Percentiles rank a stretch among this genome's conserved stretches.
phyloP scores from a whole-genome alignment of 2,797 vertebrate genomes.

The Ptychobarbus kaznakovi region DNA sequence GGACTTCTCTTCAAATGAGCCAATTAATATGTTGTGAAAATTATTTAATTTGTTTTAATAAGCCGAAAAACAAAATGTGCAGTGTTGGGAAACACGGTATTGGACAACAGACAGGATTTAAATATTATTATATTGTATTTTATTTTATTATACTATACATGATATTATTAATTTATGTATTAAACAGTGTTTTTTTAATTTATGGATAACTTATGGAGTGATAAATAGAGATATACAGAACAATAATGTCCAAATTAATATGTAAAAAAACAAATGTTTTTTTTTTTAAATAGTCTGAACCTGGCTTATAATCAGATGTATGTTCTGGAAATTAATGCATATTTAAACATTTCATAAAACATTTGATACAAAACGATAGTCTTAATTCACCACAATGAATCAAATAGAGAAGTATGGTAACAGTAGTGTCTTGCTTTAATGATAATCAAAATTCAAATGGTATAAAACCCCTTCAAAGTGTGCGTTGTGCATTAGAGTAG shows the following conservation, averaged over 20 bases:
- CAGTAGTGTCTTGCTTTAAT: background rate
- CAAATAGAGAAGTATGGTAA: background rate
- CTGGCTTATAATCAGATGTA: too few species aligned
- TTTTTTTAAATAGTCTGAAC: too few species aligned
- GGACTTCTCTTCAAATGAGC: background rate
- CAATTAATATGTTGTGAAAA: background rate
- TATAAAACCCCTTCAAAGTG: background rate
- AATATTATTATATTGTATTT: background rate
- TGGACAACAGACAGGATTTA: background rate
- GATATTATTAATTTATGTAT: background rate
- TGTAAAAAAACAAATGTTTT: too few species aligned
- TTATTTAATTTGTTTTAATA: background rate
- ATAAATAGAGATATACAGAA: background rate
- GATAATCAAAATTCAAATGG: background rate
- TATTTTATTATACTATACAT: too few species aligned
- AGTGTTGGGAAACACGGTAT: background rate
- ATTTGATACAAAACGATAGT: background rate
- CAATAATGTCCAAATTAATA: too few species aligned
- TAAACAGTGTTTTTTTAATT: background rate
- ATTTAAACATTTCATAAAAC: background rate
- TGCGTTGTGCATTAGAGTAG: background rate
- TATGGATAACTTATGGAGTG: background rate
- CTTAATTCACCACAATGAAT: background rate
- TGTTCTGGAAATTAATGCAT: too few species aligned
- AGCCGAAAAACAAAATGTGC: background rate